Percentiles rank a stretch among this genome's conserved stretches.
These are phyloP conservation scores for Cryptotermes secundus DNA, from an alignment of 1,140 invertebrate genomes.

Conservation along the genomic window DNA sequence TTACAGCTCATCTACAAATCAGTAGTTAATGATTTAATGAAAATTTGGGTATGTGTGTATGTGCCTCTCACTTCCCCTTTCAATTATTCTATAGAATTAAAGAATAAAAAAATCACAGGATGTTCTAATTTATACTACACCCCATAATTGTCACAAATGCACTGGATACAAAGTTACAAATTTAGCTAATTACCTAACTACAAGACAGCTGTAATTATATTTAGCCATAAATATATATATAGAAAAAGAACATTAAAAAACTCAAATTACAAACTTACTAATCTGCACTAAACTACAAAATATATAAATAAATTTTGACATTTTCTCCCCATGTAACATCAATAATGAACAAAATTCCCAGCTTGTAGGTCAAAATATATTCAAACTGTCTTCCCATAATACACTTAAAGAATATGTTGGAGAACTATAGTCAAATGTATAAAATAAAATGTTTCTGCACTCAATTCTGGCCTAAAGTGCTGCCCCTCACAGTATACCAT, in stretches of 20 bases:
- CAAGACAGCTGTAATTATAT: conserved; percentile 8
- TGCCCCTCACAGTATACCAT: background rate
- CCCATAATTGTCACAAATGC: background rate
- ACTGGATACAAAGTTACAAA: background rate
- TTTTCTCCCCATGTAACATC: background rate
- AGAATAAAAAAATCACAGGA: background rate
- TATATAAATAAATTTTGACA: conserved; percentile 19
- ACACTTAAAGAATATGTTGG: background rate
- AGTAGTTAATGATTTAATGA: background rate
- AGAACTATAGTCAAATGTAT: background rate
- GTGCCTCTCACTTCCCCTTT: background rate
- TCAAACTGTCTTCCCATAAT: conserved; percentile 21
- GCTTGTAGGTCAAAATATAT: background rate
- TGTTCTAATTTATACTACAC: background rate
- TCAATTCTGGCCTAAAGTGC: background rate
- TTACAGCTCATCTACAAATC: background rate
- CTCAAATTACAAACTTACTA: conserved; percentile 19
- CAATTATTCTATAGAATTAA: conserved; percentile 14
- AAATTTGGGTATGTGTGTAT: conserved; percentile 17
- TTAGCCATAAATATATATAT: conserved; percentile 21
- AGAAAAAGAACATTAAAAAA: conserved; percentile 27
- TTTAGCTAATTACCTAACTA: background rate
- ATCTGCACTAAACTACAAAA: conserved; percentile 10
- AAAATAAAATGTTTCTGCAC: background rate
- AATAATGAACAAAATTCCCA: conserved; percentile 13